Conservation (phyloP, 2,888 invertebrate genomes). For the Oligia latruncula region DNA sequence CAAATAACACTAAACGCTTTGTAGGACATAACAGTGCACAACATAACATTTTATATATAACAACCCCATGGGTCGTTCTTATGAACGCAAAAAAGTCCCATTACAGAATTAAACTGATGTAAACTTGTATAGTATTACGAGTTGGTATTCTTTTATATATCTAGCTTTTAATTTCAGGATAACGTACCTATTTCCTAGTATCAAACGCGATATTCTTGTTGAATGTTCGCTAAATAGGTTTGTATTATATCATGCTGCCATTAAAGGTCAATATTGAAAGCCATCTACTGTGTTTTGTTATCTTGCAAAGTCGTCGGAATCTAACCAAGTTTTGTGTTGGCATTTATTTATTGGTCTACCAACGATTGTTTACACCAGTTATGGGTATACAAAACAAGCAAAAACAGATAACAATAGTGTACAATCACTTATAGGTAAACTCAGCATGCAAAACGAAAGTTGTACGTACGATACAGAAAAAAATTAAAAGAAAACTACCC, state of each 20-base stretch:
- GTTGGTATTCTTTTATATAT: constrained; percentile 3
- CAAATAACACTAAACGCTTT: constrained; percentile 8
- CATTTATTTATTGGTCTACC: too few species aligned
- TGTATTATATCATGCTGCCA: neutral
- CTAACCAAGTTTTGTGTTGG: neutral
- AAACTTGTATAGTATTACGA: neutral
- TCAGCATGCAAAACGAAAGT: too few species aligned
- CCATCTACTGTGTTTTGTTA: neutral
- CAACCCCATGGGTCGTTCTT: constrained; percentile 26
- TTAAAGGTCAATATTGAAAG: neutral
- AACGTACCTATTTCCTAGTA: neutral
- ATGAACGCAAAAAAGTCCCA: constrained; percentile 17
- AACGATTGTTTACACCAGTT: too few species aligned
- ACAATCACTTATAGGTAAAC: too few species aligned
- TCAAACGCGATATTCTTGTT: neutral
- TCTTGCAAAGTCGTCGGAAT: neutral
- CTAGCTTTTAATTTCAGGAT: neutral
- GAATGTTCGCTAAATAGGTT: neutral
- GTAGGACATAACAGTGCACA: constrained; percentile 3
- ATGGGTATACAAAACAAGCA: too few species aligned
- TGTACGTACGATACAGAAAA: too few species aligned
- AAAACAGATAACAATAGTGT: too few species aligned
- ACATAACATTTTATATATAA: constrained; percentile 1
- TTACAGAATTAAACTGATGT: constrained; percentile 30
- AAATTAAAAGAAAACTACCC: too few species aligned